Base-by-base conservation (phyloP, 2,113 vertebrate genomes). In the Rallus limicola region DNA sequence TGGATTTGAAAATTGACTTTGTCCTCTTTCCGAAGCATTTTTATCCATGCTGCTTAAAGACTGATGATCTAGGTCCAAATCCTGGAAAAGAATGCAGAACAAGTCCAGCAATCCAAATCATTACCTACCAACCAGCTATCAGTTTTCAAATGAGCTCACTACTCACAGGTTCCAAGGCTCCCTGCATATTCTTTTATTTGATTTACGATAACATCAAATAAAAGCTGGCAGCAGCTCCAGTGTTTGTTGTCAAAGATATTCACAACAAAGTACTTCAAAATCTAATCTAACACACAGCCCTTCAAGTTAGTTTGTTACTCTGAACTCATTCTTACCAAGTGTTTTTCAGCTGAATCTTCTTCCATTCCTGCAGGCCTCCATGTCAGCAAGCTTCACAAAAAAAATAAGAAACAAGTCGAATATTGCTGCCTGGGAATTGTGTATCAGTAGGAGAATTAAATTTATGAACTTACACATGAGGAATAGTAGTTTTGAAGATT, bases 401-500 rank as follows among this genome's bases (percentile, higher is more conserved):
- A 7, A 64, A 80, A 84, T 17, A 88, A 36, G 93, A 74, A 63
- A 9, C 26, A 50, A 36, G 2, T 62, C 96, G 75, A 96, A 75
- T 80, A 48, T 23, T 48, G 19, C 52, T 92, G 40, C 28, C 84
- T 64, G 85, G 75, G 34, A 87, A 65, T 25, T 4, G 1, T 16
- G 10, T 60, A 62, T 63, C 59, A 64, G 31, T 21, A 16, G 6
- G 20, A 40, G 28, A 83, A 83, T 19, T 50, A 55, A 33, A 31
- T 85, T 74, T 58, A 77, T 9, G 25, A 75, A 98, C 98, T 98
- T 95, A 98, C 98, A 97, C 97, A 25, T 98, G 98, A 83, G 98
- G 99, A 97, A 99, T 99, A 93, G 99, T 99, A 88, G 98, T 99
- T 95, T 98, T 99, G 98, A 99, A 99, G 96, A 99, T 99, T 97